Evolutionary conservation across 2,888 invertebrate species (phyloP), one percentile per base, ranked within the genome.

Genomic region (Leptothorax acervorum): DNA sequence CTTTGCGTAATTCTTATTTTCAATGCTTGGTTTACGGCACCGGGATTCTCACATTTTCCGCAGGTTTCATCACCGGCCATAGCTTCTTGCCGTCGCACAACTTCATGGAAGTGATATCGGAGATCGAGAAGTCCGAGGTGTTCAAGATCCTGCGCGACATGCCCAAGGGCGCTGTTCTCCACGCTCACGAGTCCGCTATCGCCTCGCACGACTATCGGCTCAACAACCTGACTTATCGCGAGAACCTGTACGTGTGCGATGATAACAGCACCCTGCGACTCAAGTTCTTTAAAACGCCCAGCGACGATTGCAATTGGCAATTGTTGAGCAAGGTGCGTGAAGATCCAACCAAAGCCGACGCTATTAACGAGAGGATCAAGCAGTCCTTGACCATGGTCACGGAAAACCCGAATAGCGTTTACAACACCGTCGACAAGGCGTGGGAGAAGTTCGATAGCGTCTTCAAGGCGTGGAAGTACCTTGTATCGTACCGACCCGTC

Each of bases 91-190:
- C 97, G 2, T 96, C 97, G 0, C 95, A 95, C 39, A 97, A 97
- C 92, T 97, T 97, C 90, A 96, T 97, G 91, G 93, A 95, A 1
- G 96, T 96, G 2, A 96, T 96, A 90, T 92, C 95, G 1, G 93
- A 95, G 23, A 97, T 98, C 63, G 95, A 96, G 8, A 89, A 95
- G 0, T 97, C 97, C 0, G 95, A 96, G 85, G 96, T 98, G 0
- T 97, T 96, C 91, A 94, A 96, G 88, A 95, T 97, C 9, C 96
- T 98, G 15, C 95, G 96, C 85, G 94, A 94, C 53, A 96, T 98
- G 95, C 98, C 98, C 0, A 98, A 98, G 92, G 98, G 97, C 4
- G 97, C 96, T 0, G 96, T 96, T 0, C 93, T 97, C 18, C 98
- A 97, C 92, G 95, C 96, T 0, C 97, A 97, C 92, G 96, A 97